phyloP scores from a whole-genome alignment of 37 sponge, comb jelly and placozoan species.

The Oopsacas minuta region DNA sequence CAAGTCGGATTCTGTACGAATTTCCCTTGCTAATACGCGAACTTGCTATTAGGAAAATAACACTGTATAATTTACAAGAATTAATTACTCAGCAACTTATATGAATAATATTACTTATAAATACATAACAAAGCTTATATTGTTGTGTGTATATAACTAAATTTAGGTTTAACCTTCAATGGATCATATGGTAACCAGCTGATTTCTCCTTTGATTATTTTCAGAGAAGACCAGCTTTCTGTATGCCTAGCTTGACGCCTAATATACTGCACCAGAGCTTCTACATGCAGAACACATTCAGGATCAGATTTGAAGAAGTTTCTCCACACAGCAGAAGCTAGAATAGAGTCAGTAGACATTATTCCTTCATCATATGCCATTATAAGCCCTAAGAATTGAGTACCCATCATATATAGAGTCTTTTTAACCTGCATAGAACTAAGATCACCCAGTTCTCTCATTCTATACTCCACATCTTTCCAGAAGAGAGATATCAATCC shows the following conservation, averaged over 20 bases:
- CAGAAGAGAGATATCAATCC: constrained; percentile 48
- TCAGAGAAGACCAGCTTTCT: background rate
- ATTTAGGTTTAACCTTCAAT: background rate
- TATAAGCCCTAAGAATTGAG: constrained; percentile 53
- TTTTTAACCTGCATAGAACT: background rate
- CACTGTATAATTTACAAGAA: no score
- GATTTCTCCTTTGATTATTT: background rate
- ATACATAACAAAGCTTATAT: no score
- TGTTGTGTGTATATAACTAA: background rate
- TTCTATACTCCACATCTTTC: constrained; percentile 50
- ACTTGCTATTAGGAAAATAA: no score
- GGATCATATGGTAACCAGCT: background rate
- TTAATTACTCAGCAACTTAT: no score
- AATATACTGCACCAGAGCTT: constrained; percentile 39
- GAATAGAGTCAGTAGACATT: constrained; percentile 32
- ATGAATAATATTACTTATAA: no score
- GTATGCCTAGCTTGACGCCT: constrained; percentile 28
- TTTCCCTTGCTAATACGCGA: no score
- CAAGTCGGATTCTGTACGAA: no score
- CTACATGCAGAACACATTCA: constrained; percentile 18
- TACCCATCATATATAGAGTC: constrained; percentile 27
- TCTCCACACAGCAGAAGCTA: constrained; percentile 62
- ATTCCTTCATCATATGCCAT: constrained; percentile 60
- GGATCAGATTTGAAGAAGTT: background rate
- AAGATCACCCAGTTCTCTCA: constrained; percentile 39